Base-by-base conservation (phyloP, 2,113 vertebrate species). In the Campylorhamphus procurvoides region DNA sequence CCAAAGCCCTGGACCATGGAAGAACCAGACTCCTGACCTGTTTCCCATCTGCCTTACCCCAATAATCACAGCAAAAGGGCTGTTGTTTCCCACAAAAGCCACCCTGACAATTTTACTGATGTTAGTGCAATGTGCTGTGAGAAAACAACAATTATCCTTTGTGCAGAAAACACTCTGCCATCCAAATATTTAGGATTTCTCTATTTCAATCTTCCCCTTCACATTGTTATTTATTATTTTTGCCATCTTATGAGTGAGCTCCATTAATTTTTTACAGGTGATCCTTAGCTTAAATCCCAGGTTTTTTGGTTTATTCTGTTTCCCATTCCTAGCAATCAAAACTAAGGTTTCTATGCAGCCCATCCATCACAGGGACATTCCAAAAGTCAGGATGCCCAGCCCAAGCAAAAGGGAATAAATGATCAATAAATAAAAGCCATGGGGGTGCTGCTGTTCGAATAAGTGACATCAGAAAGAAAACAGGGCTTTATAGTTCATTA, bases 301-400 rank as follows among this genome's bases (percentile, higher is more conserved):
- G 13, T 53, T 47, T 53, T 37, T 77, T 20, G 3, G 7, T 78
- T 68, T 12, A 9, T 47, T 63, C 10, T 12, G 3, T 31, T 59
- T 69, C 31, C 37, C 12, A 17, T 39, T 63, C 37, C 50, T 39
- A 35, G 25, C 31, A 19, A 37, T 3, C 31, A 24, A 28, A 74
- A 19, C 17, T 7, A n/a, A 16, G 14, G 39, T 58, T 52, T 31
- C 53, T 56, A 2, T 12, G 53, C n/a, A 63, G 12, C 39, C 10
- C 17, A 12, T 14, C 24, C 7, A 4, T 28, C 62, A 23, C 22
- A 28, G 0, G 47, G 18, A 13, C 14, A 5, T 1, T 52, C 9
- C 6, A 35, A 31, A 56, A 55, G 29, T 10, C 64, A 62, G 50
- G 50, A 50, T 3, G 7, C 33, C 37, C 0, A 1, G 63, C 52